Conservation (phyloP, 2,888 invertebrate genomes). For the Pegoplata infirma region DNA sequence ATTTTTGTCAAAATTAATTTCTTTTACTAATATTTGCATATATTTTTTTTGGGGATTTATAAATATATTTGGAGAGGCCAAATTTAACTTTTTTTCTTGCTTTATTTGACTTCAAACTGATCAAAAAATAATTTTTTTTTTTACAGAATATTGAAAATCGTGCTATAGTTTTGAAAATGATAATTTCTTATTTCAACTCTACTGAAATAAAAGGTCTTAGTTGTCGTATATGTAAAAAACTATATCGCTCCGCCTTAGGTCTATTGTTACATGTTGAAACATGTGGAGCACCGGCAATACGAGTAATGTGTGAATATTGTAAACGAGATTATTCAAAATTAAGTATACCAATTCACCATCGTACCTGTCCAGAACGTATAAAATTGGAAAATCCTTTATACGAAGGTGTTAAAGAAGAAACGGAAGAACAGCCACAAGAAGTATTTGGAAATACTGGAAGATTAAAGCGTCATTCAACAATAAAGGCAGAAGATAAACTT, state of each 20-base stretch:
- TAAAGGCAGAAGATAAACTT: conserved; percentile 74
- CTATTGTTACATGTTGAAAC: conserved; percentile 71
- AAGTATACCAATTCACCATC: conserved; percentile 64
- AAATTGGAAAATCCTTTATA: neutral
- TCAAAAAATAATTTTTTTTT: no score
- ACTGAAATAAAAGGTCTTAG: conserved; percentile 62
- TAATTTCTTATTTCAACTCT: conserved; percentile 66
- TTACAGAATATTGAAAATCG: conserved; percentile 67
- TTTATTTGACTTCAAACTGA: no score
- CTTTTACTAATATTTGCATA: no score
- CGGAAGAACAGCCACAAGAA: conserved; percentile 7
- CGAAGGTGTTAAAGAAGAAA: neutral
- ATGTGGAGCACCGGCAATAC: conserved; percentile 68
- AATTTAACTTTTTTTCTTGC: no score
- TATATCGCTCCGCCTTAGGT: conserved; percentile 70
- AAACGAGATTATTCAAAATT: conserved; percentile 64
- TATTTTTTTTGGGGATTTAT: no score
- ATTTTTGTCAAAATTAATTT: no score
- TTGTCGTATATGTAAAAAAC: conserved; percentile 72
- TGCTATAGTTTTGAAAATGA: conserved; percentile 61
- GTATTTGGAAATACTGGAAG: conserved; percentile 72
- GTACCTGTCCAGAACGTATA: conserved; percentile 66
- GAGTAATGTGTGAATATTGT: conserved; percentile 70
- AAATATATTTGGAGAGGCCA: no score
- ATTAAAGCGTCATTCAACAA: conserved; percentile 72